These are phyloP conservation scores for Rugalucina vietnamica DNA, from an alignment of 2,888 invertebrate species.

Conservation along the genomic window DNA sequence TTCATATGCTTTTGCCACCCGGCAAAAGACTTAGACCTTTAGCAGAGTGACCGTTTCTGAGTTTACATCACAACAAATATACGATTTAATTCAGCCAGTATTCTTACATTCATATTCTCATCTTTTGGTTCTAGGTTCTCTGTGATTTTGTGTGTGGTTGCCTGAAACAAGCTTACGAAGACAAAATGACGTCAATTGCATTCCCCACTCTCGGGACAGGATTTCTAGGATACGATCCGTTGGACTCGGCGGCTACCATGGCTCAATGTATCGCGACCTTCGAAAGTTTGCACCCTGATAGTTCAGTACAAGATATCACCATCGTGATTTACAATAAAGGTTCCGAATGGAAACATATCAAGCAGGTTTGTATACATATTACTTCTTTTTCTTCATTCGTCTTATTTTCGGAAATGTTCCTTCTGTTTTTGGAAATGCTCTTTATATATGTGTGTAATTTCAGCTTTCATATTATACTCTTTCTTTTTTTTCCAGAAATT, in stretches of 20 bases:
- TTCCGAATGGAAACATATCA: conserved; percentile 45
- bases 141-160: conserved; percentile 30
- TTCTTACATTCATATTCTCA: no score
- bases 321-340: conserved; percentile 47
- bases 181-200: conserved; percentile 47
- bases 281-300: conserved; percentile 9
- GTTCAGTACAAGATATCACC: conserved; percentile 30
- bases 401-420: no score
- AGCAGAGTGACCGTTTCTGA: no score
- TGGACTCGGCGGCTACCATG: conserved; percentile 27
- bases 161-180: conserved; percentile 44
- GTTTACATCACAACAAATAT: no score
- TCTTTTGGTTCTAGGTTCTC: no score
- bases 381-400: not conserved
- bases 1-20: no score
- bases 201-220: conserved; percentile 55
- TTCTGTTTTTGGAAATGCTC: no score
- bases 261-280: conserved; percentile 44
- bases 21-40: no score
- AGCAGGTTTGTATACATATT: conserved; percentile 24
- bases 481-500: no score
- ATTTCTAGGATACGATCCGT: conserved; percentile 39
- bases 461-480: no score
- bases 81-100: no score
- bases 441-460: no score